Percentiles rank a stretch among this genome's conserved stretches.
phyloP scores from a whole-genome alignment of 2,888 invertebrate species.

The Phrixothrix hirtus region DNA sequence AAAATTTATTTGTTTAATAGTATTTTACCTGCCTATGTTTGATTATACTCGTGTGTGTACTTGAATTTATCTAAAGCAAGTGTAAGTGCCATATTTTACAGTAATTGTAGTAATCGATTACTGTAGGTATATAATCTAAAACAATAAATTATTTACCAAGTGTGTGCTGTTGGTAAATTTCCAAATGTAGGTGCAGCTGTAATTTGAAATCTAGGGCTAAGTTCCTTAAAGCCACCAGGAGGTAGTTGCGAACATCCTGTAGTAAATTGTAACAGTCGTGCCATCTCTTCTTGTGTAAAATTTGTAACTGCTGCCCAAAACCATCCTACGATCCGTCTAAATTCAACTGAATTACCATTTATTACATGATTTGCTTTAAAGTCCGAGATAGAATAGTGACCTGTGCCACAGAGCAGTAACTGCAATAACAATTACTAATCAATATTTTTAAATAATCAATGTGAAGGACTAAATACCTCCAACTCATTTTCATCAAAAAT shows the following conservation, averaged over 20 bases:
- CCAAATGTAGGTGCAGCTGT: slow-evolving; percentile 89
- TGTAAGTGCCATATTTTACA: no score
- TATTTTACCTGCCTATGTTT: no score
- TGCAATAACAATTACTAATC: slow-evolving; percentile 55
- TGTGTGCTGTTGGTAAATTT: slow-evolving; percentile 91
- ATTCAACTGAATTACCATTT: slow-evolving; percentile 79
- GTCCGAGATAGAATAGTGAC: slow-evolving; percentile 88
- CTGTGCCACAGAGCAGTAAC: slow-evolving; percentile 91
- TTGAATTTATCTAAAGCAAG: no score
- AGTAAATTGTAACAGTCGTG: slow-evolving; percentile 87
- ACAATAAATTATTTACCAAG: slow-evolving; percentile 81
- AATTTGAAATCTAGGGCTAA: slow-evolving; percentile 90
- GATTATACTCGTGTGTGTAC: no score
- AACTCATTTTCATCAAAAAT: slow-evolving; percentile 96
- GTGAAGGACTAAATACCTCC: slow-evolving; percentile 66
- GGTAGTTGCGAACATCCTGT: slow-evolving; percentile 92
- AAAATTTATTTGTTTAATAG: no score
- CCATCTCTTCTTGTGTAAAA: slow-evolving; percentile 91
- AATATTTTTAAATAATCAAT: slow-evolving; percentile 14
- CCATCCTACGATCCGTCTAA: slow-evolving; percentile 84
- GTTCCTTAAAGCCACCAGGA: slow-evolving; percentile 85
- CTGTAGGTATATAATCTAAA: no score
- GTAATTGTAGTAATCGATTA: no score
- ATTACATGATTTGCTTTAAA: slow-evolving; percentile 87
- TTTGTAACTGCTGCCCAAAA: slow-evolving; percentile 89